phyloP scores from a whole-genome alignment of 2,888 invertebrate species.

The Drosophila gaucha region DNA sequence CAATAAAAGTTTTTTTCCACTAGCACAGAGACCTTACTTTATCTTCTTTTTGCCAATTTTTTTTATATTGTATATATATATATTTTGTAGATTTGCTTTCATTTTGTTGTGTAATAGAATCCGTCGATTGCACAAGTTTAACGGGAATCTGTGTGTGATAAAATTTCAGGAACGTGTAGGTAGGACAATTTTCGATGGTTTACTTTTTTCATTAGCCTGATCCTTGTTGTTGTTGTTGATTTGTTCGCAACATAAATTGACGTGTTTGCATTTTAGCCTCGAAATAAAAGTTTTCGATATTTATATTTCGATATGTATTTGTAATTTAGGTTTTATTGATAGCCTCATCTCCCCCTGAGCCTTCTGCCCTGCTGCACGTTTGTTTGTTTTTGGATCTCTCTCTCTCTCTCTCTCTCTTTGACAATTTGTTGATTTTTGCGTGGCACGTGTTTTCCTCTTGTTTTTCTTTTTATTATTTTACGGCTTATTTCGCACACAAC shows the following conservation, averaged over 20 bases:
- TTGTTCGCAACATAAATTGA: slow-evolving; percentile 54
- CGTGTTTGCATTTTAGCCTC: slow-evolving; percentile 62
- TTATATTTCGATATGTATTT: slow-evolving; percentile 58
- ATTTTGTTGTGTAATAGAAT: slow-evolving; percentile 37
- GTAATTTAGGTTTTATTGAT: slow-evolving; percentile 72
- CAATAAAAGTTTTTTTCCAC: slow-evolving; percentile 42
- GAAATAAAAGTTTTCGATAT: slow-evolving; percentile 45
- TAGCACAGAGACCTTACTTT: slow-evolving; percentile 7
- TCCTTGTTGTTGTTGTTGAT: slow-evolving; percentile 13
- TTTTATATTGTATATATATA: not conserved
- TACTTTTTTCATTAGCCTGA: not conserved
- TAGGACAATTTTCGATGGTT: slow-evolving; percentile 44
- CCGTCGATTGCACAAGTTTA: slow-evolving; percentile 8
- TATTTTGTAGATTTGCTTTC: slow-evolving; percentile 8
- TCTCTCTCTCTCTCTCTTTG: slow-evolving; percentile 5
- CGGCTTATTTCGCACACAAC: slow-evolving; percentile 40
- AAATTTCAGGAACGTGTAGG: slow-evolving; percentile 18
- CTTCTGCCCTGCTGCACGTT: not conserved
- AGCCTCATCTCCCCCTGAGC: not conserved
- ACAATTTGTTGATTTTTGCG: slow-evolving; percentile 67
- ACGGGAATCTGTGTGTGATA: slow-evolving; percentile 23
- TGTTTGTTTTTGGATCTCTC: slow-evolving; percentile 5
- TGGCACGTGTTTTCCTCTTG: slow-evolving; percentile 47
- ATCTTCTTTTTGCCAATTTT: slow-evolving; percentile 1
- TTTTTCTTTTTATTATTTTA: slow-evolving; percentile 24